Percentiles rank a stretch among this genome's conserved stretches.
Evolutionary conservation across 1,140 invertebrate genomes (phyloP).

Genomic region (Drosophila navojoa): DNA sequence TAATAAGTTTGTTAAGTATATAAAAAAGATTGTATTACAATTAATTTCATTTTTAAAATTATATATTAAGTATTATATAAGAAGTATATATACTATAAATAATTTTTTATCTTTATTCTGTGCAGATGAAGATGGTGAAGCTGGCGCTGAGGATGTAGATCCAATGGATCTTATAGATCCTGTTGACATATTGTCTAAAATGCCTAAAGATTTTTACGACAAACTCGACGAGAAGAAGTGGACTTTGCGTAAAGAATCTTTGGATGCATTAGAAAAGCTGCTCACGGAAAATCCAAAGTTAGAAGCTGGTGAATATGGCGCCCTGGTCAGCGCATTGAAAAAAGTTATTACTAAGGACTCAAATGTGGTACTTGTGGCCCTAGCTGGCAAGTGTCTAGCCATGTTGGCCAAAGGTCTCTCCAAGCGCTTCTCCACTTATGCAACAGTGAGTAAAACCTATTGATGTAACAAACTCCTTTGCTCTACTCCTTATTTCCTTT

Average conservation of each 20-base stretch:
- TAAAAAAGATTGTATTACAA: background rate
- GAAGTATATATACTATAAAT: no score
- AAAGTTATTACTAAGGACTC: conserved; percentile 97
- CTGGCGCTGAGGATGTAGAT: conserved; percentile 90
- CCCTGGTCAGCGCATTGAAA: conserved; percentile 93
- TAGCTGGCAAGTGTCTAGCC: conserved; percentile 93
- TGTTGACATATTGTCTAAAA: conserved; percentile 95
- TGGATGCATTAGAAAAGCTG: conserved; percentile 92
- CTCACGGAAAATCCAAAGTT: conserved; percentile 93
- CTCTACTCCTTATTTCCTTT: background rate
- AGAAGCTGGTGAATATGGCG: conserved; percentile 96
- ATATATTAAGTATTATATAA: no score
- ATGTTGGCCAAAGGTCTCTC: conserved; percentile 94
- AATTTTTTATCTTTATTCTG: background rate
- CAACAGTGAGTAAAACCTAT: conserved; percentile 83
- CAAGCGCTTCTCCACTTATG: conserved; percentile 94
- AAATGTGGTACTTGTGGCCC: conserved; percentile 96
- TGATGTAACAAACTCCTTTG: background rate
- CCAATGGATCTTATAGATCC: conserved; percentile 95
- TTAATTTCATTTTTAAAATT: no score
- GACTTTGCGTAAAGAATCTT: conserved; percentile 96
- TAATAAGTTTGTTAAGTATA: background rate
- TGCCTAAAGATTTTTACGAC: conserved; percentile 98
- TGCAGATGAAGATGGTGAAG: conserved; percentile 85
- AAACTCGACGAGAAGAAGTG: conserved; percentile 98